Conservation (phyloP, 2,888 invertebrate genomes). For the Cerceris rybyensis region DNA sequence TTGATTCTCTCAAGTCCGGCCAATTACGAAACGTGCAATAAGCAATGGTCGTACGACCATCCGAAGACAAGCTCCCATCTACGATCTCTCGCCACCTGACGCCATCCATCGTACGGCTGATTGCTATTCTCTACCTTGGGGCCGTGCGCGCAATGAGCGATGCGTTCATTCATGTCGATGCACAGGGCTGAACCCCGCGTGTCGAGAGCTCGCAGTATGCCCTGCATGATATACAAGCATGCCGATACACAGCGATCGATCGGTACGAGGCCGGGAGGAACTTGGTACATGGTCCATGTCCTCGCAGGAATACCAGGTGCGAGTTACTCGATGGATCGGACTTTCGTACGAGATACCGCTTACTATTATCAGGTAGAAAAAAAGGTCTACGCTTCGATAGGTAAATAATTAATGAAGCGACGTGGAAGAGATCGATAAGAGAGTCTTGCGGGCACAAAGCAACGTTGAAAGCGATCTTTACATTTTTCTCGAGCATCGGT, state of each 20-base stretch:
- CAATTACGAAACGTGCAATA: constrained; percentile 61
- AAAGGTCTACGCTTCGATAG: constrained; percentile 39
- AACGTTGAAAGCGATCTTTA: constrained; percentile 26
- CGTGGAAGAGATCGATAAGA: constrained; percentile 22
- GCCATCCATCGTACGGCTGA: constrained; percentile 72
- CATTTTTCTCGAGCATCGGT: not conserved
- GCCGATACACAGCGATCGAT: constrained; percentile 11
- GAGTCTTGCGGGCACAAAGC: constrained; percentile 11
- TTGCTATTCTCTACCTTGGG: constrained; percentile 67
- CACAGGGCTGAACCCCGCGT: constrained; percentile 33
- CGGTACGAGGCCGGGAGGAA: constrained; percentile 17
- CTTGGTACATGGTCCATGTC: constrained; percentile 9
- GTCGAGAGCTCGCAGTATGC: constrained; percentile 16
- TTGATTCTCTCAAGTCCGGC: constrained; percentile 51
- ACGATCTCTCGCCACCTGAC: constrained; percentile 73
- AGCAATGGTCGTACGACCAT: constrained; percentile 54
- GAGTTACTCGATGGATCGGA: constrained; percentile 22
- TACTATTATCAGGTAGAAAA: constrained; percentile 30
- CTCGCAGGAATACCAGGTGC: constrained; percentile 29
- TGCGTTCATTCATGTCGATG: constrained; percentile 71
- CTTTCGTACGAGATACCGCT: constrained; percentile 20
- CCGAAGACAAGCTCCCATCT: constrained; percentile 49
- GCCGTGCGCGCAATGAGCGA: constrained; percentile 63
- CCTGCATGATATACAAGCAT: constrained; percentile 39
- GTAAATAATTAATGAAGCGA: constrained; percentile 45